A percentile compares a stretch with the other conserved stretches of the same genome.
phyloP scores from a whole-genome alignment of 2,888 invertebrate species.

The Perithous albicinctus region DNA sequence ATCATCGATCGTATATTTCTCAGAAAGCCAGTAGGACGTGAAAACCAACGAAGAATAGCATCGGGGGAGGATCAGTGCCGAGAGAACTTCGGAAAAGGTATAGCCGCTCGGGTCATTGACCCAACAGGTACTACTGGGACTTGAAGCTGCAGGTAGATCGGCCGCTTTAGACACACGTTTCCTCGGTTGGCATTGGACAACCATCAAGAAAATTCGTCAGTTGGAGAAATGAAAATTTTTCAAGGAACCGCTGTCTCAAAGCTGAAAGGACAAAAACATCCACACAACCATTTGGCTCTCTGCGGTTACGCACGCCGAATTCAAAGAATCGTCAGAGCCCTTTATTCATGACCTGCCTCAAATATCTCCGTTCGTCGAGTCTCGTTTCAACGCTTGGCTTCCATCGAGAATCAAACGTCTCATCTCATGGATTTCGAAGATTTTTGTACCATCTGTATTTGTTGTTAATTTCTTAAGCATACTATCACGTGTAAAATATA shows the following conservation, averaged over 20 bases:
- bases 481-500: not conserved
- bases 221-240: constrained; percentile 32
- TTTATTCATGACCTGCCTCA: constrained; percentile 46
- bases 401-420: not conserved
- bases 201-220: constrained; percentile 61
- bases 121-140: constrained; percentile 48
- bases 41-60: constrained; percentile 57
- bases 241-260: not conserved
- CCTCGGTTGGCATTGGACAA: constrained; percentile 55
- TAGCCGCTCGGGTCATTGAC: constrained; percentile 63
- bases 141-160: constrained; percentile 64
- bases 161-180: constrained; percentile 44
- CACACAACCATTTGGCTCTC: not conserved
- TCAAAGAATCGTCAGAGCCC: constrained; percentile 32
- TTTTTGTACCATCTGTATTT: too few species aligned
- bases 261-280: not conserved
- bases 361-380: constrained; percentile 6
- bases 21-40: constrained; percentile 36
- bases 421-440: not conserved
- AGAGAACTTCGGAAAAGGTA: constrained; percentile 51
- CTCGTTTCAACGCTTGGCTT: not conserved
- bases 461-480: too few species aligned
- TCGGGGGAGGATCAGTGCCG: constrained; percentile 62
- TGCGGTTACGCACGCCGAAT: not conserved
- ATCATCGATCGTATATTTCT: not conserved